A percentile compares a stretch with the other conserved stretches of the same genome.
Conservation (phyloP, 1,140 invertebrate species). For the Drosophila sechellia region DNA sequence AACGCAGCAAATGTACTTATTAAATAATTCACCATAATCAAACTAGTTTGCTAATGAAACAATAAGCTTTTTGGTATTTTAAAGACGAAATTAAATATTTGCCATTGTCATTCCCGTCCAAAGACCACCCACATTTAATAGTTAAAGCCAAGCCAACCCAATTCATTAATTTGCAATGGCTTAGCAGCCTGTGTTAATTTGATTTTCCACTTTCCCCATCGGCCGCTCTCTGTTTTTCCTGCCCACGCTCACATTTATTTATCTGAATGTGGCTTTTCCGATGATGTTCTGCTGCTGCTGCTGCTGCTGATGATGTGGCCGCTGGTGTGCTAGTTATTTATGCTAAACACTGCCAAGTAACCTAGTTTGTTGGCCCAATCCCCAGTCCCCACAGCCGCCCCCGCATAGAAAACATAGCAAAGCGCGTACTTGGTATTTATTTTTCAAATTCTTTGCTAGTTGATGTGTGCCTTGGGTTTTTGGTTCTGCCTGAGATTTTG, state of each 20-base stretch:
- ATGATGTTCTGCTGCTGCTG: constrained; percentile 23
- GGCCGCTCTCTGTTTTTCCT: background rate
- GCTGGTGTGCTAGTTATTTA: constrained; percentile 68
- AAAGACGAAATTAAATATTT: background rate
- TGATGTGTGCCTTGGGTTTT: background rate
- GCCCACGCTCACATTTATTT: constrained; percentile 44
- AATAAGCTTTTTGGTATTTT: background rate
- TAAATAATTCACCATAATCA: constrained; percentile 1
- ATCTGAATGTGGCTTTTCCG: constrained; percentile 53
- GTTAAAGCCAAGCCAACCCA: constrained; percentile 13
- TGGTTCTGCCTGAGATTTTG: constrained; percentile 20
- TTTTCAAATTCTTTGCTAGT: constrained; percentile 39
- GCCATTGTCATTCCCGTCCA: constrained; percentile 1
- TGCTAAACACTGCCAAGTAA: constrained; percentile 79
- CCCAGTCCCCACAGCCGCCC: constrained; percentile 1
- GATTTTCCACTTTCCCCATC: constrained; percentile 7
- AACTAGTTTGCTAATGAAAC: background rate
- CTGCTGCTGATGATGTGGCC: constrained; percentile 35
- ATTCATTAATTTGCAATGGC: constrained; percentile 26
- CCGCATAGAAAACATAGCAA: constrained; percentile 65
- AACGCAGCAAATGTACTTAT: background rate
- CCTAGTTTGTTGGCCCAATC: constrained; percentile 57
- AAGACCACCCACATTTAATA: constrained; percentile 10
- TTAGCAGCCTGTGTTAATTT: constrained; percentile 1
- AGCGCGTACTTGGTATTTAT: constrained; percentile 68